These are phyloP conservation scores for Ptychochromis oligacanthus DNA, from an alignment of 2,113 vertebrate species.

Conservation along the genomic window DNA sequence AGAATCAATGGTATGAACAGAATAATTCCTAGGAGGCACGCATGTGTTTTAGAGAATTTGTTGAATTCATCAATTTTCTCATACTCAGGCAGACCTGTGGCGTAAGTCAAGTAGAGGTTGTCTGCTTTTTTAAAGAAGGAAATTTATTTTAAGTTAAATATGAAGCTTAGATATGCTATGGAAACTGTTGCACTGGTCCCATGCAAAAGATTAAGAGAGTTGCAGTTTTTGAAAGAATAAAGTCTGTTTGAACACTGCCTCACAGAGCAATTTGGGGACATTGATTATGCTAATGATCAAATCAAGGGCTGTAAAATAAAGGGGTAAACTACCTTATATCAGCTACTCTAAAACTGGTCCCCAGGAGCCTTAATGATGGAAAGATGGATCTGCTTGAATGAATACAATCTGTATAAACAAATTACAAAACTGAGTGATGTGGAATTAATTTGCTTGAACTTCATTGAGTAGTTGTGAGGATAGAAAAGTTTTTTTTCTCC, in stretches of 20 bases:
- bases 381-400: not conserved
- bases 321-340: not conserved
- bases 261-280: not conserved
- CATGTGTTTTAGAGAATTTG: not conserved
- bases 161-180: not conserved
- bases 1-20: not conserved
- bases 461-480: no score
- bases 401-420: not conserved
- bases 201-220: not conserved
- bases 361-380: not conserved
- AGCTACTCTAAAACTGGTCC: not conserved
- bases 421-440: constrained; percentile 8
- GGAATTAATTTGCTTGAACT: not conserved
- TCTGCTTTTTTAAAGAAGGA: not conserved
- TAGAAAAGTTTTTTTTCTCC: not conserved
- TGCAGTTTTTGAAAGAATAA: not conserved
- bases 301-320: constrained; percentile 4
- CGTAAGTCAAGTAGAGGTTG: not conserved
- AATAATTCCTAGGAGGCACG: not conserved
- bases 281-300: constrained; percentile 6
- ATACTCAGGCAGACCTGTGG: not conserved
- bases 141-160: not conserved
- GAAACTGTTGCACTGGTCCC: not conserved
- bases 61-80: not conserved
- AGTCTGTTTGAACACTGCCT: not conserved